A percentile compares a stretch with the other conserved stretches of the same genome.
phyloP scores from a whole-genome alignment of 35 echinoderm and acorn worm species.

The Hemicentrotus pulcherrimus region DNA sequence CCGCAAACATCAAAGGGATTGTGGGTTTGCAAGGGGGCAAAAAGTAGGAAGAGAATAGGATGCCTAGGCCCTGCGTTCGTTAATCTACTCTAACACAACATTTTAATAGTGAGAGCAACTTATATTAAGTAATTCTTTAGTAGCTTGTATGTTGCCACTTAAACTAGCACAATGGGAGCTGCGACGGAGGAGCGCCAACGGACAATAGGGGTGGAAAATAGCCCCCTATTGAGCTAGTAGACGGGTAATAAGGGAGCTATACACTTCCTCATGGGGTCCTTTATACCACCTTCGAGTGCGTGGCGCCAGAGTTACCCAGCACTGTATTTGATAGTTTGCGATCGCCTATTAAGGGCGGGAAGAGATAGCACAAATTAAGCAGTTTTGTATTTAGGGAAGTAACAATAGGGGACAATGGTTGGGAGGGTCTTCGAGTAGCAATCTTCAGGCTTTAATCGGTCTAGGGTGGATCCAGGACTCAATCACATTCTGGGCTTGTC shows the following conservation, averaged over 20 bases:
- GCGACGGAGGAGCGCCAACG: conserved; percentile 6
- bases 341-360: background rate
- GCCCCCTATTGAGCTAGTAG: background rate
- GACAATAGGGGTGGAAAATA: conserved; percentile 32
- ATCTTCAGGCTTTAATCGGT: background rate
- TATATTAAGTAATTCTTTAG: conserved; percentile 47
- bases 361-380: conserved; percentile 12
- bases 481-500: background rate
- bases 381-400: conserved; percentile 27
- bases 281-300: background rate
- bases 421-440: background rate
- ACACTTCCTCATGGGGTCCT: background rate
- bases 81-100: conserved; percentile 43
- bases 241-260: conserved; percentile 28
- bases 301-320: background rate
- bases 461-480: background rate
- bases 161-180: background rate
- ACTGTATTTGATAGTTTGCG: conserved; percentile 19
- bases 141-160: conserved; percentile 45
- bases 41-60: conserved; percentile 10
- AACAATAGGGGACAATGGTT: background rate
- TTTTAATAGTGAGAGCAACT: conserved; percentile 48
- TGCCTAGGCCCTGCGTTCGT: background rate
- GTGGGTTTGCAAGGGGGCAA: background rate
- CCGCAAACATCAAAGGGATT: conserved; percentile 43